A percentile compares a stretch with the other conserved stretches of the same genome.
These are phyloP conservation scores for Setipinna tenuifilis DNA, from an alignment of 2,797 vertebrate genomes.

Conservation along the genomic window DNA sequence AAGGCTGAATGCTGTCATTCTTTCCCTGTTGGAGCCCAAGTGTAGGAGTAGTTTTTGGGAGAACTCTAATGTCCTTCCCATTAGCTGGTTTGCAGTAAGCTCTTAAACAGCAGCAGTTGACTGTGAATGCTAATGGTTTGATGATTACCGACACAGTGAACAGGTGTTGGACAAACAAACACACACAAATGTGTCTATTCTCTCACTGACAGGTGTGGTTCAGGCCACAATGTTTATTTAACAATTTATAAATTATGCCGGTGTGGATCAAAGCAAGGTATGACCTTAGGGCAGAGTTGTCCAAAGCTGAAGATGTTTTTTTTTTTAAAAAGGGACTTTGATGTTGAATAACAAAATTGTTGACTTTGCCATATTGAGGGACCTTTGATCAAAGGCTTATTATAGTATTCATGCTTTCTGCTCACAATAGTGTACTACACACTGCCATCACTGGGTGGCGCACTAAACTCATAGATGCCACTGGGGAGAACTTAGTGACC, in stretches of 20 bases:
- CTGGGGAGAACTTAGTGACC: too few relatives aligned
- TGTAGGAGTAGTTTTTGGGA: not conserved
- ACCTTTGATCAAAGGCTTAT: conserved; percentile 3
- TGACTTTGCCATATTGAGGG: not conserved
- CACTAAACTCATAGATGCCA: not conserved
- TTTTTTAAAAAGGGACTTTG: not conserved
- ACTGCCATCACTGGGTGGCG: not conserved
- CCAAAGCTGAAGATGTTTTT: not conserved
- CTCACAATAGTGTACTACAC: not conserved
- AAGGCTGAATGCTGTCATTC: not conserved
- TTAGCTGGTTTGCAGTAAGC: too few relatives aligned
- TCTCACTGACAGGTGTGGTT: not conserved
- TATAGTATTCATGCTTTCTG: conserved; percentile 21
- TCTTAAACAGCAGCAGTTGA: too few relatives aligned
- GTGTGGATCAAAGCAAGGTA: not conserved
- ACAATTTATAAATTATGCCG: not conserved
- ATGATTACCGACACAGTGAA: not conserved
- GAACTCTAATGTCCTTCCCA: not conserved
- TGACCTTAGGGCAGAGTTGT: not conserved
- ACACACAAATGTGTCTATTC: not conserved
- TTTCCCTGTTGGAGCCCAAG: not conserved
- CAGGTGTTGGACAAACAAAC: not conserved
- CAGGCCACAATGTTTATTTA: not conserved
- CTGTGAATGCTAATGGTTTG: too few relatives aligned
- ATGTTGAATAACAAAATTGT: conserved; percentile 15